phyloP scores from a whole-genome alignment of 2,888 invertebrate genomes.

The Liposcelis brunnea region DNA sequence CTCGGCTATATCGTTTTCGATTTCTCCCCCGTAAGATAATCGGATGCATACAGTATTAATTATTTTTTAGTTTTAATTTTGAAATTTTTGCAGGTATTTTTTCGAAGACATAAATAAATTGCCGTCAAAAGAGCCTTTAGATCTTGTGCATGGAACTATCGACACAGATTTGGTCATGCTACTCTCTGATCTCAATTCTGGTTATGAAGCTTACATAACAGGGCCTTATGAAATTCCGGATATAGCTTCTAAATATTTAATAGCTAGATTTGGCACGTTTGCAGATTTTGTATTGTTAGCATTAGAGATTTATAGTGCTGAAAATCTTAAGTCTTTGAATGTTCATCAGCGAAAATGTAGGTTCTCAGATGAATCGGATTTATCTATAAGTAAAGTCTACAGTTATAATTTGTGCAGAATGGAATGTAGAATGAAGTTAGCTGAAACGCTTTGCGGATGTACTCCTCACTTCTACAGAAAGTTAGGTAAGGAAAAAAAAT shows the following conservation, averaged over 20 bases:
- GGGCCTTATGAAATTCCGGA: background rate
- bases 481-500: slow-evolving; percentile 18
- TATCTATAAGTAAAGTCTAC: slow-evolving; percentile 22
- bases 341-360: slow-evolving; percentile 23
- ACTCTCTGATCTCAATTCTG: no score
- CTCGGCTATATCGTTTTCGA: slow-evolving; percentile 42
- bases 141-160: no score
- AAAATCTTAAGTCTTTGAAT: slow-evolving; percentile 27
- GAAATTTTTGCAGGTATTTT: slow-evolving; percentile 9
- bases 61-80: no score
- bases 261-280: slow-evolving; percentile 38
- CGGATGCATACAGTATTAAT: no score
- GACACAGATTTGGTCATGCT: no score
- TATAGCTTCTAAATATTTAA: slow-evolving; percentile 23
- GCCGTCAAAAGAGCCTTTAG: no score
- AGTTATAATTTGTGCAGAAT: slow-evolving; percentile 24
- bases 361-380: slow-evolving; percentile 19
- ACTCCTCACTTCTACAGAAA: slow-evolving; percentile 25
- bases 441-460: slow-evolving; percentile 23
- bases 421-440: slow-evolving; percentile 24
- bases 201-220: slow-evolving; percentile 14
- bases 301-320: slow-evolving; percentile 38
- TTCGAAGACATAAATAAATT: background rate
- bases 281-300: slow-evolving; percentile 40
- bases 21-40: slow-evolving; percentile 24